Percentiles rank a stretch among this genome's conserved stretches.
phyloP scores from a whole-genome alignment of 2,888 invertebrate species.

The Ectobius pallidus region DNA sequence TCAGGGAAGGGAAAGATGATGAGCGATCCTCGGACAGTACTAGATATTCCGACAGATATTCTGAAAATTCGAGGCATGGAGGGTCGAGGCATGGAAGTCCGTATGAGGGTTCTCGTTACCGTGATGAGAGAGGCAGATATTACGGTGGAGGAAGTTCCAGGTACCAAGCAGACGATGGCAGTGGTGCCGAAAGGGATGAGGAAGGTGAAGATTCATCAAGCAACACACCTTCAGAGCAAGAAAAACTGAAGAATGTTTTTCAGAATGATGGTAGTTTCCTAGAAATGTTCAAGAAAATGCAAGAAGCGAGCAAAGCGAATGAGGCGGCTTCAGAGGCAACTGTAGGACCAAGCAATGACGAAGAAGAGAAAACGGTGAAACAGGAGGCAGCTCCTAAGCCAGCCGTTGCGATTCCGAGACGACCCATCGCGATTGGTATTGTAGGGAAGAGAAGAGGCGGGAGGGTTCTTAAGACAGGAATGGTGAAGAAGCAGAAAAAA shows the following conservation, averaged over 20 bases:
- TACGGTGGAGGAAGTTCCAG: constrained; percentile 14
- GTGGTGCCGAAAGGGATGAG: constrained; percentile 2
- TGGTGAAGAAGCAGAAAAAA: constrained; percentile 83
- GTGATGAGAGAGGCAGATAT: neutral
- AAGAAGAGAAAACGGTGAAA: neutral
- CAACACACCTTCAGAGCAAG: constrained; percentile 24
- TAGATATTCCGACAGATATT: constrained; percentile 20
- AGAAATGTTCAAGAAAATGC: constrained; percentile 91
- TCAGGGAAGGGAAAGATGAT: constrained; percentile 33
- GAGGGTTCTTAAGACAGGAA: constrained; percentile 85
- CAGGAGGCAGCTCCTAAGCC: neutral
- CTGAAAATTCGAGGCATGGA: constrained; percentile 22
- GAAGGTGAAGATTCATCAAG: neutral
- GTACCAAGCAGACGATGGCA: constrained; percentile 12
- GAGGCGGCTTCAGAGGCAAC: constrained; percentile 9
- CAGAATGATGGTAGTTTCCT: constrained; percentile 91
- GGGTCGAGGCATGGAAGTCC: constrained; percentile 24
- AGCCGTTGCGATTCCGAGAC: constrained; percentile 27
- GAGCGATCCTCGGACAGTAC: constrained; percentile 9
- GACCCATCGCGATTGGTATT: constrained; percentile 56
- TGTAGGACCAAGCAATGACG: neutral
- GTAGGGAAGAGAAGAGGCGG: constrained; percentile 87
- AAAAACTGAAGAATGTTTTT: constrained; percentile 63
- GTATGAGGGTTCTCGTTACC: neutral
- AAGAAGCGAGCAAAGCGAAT: constrained; percentile 58